Conservation (phyloP, 2,797 vertebrate species). For the Rhodeus uyekii region DNA sequence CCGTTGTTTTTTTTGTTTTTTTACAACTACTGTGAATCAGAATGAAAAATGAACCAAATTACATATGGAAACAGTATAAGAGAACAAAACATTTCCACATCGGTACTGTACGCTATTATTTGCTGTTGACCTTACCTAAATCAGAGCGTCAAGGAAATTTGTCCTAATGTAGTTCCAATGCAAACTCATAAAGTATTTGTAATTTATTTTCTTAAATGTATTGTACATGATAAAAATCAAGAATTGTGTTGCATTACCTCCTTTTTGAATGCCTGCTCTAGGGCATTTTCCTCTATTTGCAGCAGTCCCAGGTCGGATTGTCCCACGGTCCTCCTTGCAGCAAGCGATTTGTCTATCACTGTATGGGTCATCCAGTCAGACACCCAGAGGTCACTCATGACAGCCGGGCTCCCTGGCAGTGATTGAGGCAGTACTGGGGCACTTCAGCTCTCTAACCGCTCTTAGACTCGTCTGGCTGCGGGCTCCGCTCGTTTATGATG, state of each 20-base stretch:
- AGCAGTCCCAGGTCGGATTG: neutral
- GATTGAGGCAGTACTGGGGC: conserved; percentile 22
- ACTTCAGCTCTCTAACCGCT: neutral
- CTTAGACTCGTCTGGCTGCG: conserved; percentile 16
- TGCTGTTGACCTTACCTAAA: neutral
- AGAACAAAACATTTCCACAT: neutral
- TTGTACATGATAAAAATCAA: conserved; percentile 13
- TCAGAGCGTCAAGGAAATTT: neutral
- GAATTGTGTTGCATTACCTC: conserved; percentile 9
- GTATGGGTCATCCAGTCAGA: conserved; percentile 6
- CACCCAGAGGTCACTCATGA: conserved; percentile 32
- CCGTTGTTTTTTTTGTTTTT: neutral
- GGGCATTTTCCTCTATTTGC: neutral
- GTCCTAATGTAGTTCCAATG: neutral
- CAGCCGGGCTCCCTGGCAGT: conserved; percentile 4
- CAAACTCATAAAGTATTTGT: neutral
- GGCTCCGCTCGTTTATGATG: conserved; percentile 42
- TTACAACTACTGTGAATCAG: neutral
- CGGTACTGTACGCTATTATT: neutral
- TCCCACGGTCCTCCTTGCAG: neutral
- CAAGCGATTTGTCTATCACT: neutral
- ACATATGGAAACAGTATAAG: neutral
- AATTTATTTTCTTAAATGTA: conserved; percentile 1
- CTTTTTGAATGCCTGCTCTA: neutral
- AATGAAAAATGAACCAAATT: neutral